Evolutionary conservation across 1,140 invertebrate species (phyloP).

Genomic region (Penaeus japonicus): DNA sequence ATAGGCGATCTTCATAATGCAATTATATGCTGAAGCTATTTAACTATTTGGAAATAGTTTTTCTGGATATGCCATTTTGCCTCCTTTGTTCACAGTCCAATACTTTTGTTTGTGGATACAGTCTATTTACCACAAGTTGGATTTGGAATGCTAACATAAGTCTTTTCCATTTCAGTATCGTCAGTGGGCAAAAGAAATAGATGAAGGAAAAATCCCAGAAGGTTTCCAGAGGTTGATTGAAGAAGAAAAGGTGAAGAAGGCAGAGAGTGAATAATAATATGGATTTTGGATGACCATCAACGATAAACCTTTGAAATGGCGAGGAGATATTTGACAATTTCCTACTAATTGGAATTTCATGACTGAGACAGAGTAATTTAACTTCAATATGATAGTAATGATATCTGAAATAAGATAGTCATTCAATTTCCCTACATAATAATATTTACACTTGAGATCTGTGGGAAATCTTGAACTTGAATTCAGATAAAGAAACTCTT

Average conservation of each 20-base stretch:
- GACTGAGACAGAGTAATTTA: background rate
- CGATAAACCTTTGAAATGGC: background rate
- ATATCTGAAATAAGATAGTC: no score
- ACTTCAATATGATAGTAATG: background rate
- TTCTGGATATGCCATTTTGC: no score
- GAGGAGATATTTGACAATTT: background rate
- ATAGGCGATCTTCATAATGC: no score
- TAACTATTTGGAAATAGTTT: no score
- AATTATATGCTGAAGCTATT: no score
- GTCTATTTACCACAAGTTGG: background rate
- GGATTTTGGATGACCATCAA: no score
- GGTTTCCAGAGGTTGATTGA: conserved; percentile 78
- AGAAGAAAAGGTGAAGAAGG: conserved; percentile 65
- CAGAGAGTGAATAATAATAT: conserved; percentile 26
- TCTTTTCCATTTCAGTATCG: conserved; percentile 74
- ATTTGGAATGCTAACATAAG: background rate
- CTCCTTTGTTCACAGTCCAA: no score
- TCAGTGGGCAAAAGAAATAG: conserved; percentile 80
- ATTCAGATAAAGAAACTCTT: background rate
- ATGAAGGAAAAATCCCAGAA: conserved; percentile 79
- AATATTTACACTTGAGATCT: background rate
- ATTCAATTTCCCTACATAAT: background rate
- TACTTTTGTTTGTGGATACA: background rate
- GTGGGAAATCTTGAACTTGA: background rate
- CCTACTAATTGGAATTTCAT: background rate